A percentile compares a stretch with the other conserved stretches of the same genome.
Conservation (phyloP, 2,797 vertebrate genomes). For the Chanos chanos region DNA sequence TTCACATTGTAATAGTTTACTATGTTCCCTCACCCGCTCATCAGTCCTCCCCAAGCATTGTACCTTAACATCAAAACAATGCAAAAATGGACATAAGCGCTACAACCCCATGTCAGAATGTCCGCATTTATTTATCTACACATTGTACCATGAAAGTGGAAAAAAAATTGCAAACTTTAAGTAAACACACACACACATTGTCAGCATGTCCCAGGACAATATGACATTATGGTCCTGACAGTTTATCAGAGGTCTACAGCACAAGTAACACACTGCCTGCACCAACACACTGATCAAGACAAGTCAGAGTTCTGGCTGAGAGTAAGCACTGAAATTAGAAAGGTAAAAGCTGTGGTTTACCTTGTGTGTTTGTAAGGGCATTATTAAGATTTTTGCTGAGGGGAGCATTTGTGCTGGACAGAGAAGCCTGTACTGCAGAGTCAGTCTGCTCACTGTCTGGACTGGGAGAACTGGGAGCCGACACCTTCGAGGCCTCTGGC, state of each 20-base stretch:
- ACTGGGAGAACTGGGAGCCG: conserved; percentile 88
- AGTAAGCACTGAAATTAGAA: background rate
- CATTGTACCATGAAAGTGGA: too few species aligned
- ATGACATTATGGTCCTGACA: background rate
- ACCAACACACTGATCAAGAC: too few species aligned
- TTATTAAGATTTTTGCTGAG: conserved; percentile 88
- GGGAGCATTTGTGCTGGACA: conserved; percentile 89
- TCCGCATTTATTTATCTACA: too few species aligned
- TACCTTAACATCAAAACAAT: too few species aligned
- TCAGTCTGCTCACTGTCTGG: conserved; percentile 87
- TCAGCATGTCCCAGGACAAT: too few species aligned
- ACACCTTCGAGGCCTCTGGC: conserved; percentile 83
- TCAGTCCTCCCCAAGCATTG: too few species aligned
- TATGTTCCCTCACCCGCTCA: too few species aligned
- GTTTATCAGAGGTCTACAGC: background rate
- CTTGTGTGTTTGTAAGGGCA: conserved; percentile 84
- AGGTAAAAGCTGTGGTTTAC: conserved; percentile 53
- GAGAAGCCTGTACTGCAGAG: conserved; percentile 83
- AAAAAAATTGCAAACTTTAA: too few species aligned
- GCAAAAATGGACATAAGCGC: too few species aligned
- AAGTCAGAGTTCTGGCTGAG: background rate
- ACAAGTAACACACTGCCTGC: background rate
- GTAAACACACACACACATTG: background rate
- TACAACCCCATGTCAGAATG: too few species aligned
- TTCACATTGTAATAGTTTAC: too few species aligned